Evolutionary conservation across 2,888 invertebrate genomes (phyloP).

Genomic region (Craniophora ligustri): DNA sequence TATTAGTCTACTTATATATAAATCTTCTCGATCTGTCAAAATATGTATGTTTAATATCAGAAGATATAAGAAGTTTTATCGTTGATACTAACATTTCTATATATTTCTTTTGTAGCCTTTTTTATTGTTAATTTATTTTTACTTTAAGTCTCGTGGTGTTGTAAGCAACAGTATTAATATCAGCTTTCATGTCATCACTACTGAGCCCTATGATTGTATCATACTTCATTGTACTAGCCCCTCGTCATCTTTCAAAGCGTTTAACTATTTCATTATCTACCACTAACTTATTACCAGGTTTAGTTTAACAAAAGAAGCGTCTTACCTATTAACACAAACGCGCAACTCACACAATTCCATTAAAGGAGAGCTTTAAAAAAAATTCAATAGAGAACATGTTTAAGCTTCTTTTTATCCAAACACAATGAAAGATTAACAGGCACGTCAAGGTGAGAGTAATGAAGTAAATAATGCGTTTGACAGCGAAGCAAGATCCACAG

Average conservation of each 20-base stretch:
- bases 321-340: constrained; percentile 53
- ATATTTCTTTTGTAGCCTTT: too few species aligned
- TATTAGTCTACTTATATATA: too few species aligned
- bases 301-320: constrained; percentile 43
- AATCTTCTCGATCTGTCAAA: too few species aligned
- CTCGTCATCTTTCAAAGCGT: constrained; percentile 41
- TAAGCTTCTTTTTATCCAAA: constrained; percentile 67
- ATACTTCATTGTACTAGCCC: constrained; percentile 10
- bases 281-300: constrained; percentile 32
- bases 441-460: constrained; percentile 78
- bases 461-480: constrained; percentile 81
- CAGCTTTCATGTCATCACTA: constrained; percentile 4
- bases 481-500: constrained; percentile 63
- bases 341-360: constrained; percentile 63
- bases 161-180: constrained; percentile 3
- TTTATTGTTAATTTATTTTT: too few species aligned
- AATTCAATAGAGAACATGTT: constrained; percentile 71
- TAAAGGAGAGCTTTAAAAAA: constrained; percentile 58
- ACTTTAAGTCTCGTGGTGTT: too few species aligned
- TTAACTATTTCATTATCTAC: constrained; percentile 45
- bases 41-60: too few species aligned
- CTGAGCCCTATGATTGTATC: constrained; percentile 13
- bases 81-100: too few species aligned
- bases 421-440: constrained; percentile 82
- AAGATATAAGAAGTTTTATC: too few species aligned